Evolutionary conservation across 2,797 vertebrate species (phyloP).

Genomic region (Eurystomus glaucurus): DNA sequence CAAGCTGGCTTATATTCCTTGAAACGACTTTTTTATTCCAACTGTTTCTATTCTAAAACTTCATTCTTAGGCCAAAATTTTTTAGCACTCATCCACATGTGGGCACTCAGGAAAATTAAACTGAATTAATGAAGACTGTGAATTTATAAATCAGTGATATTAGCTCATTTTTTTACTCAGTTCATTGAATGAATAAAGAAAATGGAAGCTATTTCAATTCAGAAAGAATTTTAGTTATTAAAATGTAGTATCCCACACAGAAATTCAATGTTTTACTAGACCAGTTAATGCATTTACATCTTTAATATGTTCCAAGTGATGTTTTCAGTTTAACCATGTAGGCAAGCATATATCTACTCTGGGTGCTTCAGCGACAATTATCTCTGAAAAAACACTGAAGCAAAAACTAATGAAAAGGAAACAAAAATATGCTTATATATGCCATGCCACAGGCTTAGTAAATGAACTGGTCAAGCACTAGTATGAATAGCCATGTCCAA

Average conservation of each 20-base stretch:
- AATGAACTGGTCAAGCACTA: background rate
- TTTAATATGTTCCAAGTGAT: background rate
- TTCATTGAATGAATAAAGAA: background rate
- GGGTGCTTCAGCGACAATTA: background rate
- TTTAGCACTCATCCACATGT: background rate
- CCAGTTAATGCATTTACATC: background rate
- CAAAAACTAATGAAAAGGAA: background rate
- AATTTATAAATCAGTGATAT: background rate
- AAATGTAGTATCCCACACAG: background rate
- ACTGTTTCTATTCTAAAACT: background rate
- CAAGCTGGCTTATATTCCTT: background rate
- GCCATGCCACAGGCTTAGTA: background rate
- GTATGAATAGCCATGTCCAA: background rate
- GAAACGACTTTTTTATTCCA: background rate
- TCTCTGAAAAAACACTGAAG: background rate
- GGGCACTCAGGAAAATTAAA: background rate
- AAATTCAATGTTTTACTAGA: background rate
- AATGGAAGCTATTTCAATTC: background rate
- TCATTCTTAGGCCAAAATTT: background rate
- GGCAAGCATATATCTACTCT: background rate
- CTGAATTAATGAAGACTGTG: background rate
- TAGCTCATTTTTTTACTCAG: background rate
- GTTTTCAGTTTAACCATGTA: background rate
- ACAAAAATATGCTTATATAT: fast-evolving
- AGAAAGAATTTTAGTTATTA: background rate